A percentile compares a stretch with the other conserved stretches of the same genome.
phyloP scores from a whole-genome alignment of 2,113 vertebrate species.

The Hipposideros armiger region DNA sequence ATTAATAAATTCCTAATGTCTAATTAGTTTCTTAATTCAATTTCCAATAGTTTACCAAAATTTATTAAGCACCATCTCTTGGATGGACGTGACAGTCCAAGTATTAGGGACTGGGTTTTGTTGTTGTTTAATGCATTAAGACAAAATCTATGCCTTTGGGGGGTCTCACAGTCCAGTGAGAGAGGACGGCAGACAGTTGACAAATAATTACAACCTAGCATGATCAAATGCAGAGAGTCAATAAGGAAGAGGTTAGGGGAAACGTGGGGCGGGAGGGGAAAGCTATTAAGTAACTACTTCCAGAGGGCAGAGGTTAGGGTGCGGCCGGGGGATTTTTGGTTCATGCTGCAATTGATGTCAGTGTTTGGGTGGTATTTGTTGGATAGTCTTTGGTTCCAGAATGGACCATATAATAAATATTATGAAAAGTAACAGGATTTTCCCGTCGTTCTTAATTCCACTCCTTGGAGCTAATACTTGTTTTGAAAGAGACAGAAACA shows the following conservation, averaged over 20 bases:
- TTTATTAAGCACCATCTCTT: not conserved
- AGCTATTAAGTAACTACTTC: not conserved
- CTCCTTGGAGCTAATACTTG: conserved; percentile 47
- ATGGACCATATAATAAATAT: not conserved
- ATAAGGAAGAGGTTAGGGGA: not conserved
- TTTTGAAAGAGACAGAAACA: conserved; percentile 72
- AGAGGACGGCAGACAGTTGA: not conserved
- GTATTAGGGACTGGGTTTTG: not conserved
- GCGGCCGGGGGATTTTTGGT: not conserved
- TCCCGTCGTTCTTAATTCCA: conserved; percentile 61
- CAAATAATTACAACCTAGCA: not conserved
- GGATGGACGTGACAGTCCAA: not conserved
- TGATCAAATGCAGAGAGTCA: not conserved
- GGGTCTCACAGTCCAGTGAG: not conserved
- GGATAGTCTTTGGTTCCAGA: conserved; percentile 11
- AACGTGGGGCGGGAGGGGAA: not conserved
- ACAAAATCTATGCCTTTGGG: not conserved
- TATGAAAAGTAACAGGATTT: conserved; percentile 63
- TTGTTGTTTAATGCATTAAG: not conserved
- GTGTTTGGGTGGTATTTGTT: conserved; percentile 27
- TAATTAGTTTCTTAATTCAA: not conserved
- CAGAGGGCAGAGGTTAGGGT: not conserved
- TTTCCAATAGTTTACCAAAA: not conserved
- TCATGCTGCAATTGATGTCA: not conserved
- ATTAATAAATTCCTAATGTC: not conserved